Evolutionary conservation across 2,888 invertebrate species (phyloP).

Genomic region (Perizoma flavofasciatum): DNA sequence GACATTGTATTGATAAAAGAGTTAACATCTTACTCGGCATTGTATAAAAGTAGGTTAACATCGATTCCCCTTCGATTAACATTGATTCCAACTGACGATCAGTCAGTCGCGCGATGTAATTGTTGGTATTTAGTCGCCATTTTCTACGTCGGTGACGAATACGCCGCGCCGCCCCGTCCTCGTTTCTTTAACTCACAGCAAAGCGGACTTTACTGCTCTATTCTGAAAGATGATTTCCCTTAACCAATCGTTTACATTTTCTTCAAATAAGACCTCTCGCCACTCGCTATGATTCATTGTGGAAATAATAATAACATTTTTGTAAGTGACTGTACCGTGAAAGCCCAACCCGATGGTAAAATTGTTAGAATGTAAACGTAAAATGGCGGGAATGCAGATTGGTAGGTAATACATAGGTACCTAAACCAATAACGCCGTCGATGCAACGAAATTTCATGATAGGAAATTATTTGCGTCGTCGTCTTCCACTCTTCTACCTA

Average conservation of each 20-base stretch:
- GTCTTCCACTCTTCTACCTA: conserved; percentile 47
- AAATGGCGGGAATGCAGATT: conserved; percentile 59
- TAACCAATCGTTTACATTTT: conserved; percentile 51
- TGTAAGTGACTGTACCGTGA: conserved; percentile 51
- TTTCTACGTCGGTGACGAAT: conserved; percentile 83
- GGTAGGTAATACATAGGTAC: conserved; percentile 19
- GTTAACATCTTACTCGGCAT: conserved; percentile 47
- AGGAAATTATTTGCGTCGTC: conserved; percentile 39
- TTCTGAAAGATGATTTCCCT: conserved; percentile 68
- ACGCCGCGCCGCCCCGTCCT: conserved; percentile 73
- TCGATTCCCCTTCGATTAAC: conserved; percentile 51
- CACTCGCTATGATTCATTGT: conserved; percentile 76
- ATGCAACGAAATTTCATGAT: conserved; percentile 45
- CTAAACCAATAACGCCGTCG: conserved; percentile 37
- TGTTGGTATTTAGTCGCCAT: conserved; percentile 83
- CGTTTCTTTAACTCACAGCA: conserved; percentile 65
- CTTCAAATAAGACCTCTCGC: conserved; percentile 56
- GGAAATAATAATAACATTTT: conserved; percentile 72
- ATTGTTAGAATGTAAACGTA: conserved; percentile 43
- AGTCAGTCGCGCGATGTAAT: conserved; percentile 68
- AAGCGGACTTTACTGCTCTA: conserved; percentile 74
- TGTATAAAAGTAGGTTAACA: conserved; percentile 45
- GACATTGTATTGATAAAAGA: conserved; percentile 55
- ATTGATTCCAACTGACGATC: conserved; percentile 59
- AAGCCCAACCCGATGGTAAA: conserved; percentile 42